Base-by-base conservation (phyloP, 2,888 invertebrate genomes). In the Shargacucullia verbasci region DNA sequence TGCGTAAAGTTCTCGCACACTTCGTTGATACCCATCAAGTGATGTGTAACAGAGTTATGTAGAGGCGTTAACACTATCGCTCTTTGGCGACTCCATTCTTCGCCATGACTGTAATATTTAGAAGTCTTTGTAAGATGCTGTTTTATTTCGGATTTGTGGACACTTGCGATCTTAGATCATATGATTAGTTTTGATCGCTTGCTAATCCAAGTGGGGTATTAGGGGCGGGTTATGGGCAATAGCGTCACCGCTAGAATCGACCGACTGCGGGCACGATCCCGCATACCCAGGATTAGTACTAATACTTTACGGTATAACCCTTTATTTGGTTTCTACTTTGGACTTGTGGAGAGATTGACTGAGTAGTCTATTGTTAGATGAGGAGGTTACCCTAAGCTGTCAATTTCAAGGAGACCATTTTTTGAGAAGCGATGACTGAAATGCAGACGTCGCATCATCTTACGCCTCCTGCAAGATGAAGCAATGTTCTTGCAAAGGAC, bases 1-100 rank as follows among this genome's bases (percentile, higher is more conserved):
- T 78, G 76, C 0, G 84, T 77, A 29, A 93, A 89, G 29, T 69
- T 82, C 2, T 92, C 87, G 35, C 90, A 90, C 2, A 90, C 81
- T 0, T 89, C 89, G 43, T 85, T 81, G 1, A 94, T 82, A 14
- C 94, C 93, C 31, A 91, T 79, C 10, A 88, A 71, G 13, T 95
- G 90, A 34, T 85, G 77, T 0, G 76, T 38, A 0, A 91, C 74
- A 0, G 90, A 79, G 8, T 80, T 81, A 40, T 92, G 83, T 29
- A 95, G 74, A 0, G 96, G 95, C 13, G 82, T 82, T 50, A 92
- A 88, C 10, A 96, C 83, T 10, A 92, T 84, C 13, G 89, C 83
- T 56, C 95, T 92, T 40, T 95, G 90, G 34, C 94, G 94, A 45
- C 88, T 86, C 96, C 96, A 96, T 65, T 96, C 95, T 20, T 90